Evolutionary conservation across 2,113 vertebrate species (phyloP).

Genomic region (Oryzias javanicus): DNA sequence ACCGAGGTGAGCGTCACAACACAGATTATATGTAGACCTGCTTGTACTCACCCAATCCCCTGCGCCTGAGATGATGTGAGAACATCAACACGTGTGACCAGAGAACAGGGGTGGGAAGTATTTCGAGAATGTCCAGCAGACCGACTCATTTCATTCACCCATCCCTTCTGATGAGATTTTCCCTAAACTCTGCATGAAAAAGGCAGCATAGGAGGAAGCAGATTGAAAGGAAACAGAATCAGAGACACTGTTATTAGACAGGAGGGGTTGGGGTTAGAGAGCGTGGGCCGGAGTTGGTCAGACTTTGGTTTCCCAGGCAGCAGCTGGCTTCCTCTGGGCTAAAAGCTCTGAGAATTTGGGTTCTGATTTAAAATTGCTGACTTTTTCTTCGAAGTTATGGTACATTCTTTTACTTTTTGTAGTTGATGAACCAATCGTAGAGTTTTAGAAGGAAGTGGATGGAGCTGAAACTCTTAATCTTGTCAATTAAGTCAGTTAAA

Average conservation of each 20-base stretch:
- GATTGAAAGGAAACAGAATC: slow-evolving; percentile 19
- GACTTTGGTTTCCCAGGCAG: slow-evolving; percentile 67
- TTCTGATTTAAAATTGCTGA: too few species aligned
- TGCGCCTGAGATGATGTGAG: slow-evolving; percentile 15
- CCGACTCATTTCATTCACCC: slow-evolving; percentile 25
- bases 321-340: slow-evolving; percentile 59
- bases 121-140: slow-evolving; percentile 49
- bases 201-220: slow-evolving; percentile 27
- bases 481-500: too few species aligned
- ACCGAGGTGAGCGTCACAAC: slow-evolving; percentile 79
- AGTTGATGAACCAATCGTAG: too few species aligned
- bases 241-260: slow-evolving; percentile 41
- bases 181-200: slow-evolving; percentile 29
- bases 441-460: too few species aligned
- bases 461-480: too few species aligned
- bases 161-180: slow-evolving; percentile 28
- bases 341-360: slow-evolving; percentile 37
- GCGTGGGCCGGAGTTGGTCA: slow-evolving; percentile 44
- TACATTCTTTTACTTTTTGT: too few species aligned
- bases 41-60: not conserved
- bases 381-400: too few species aligned
- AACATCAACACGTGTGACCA: slow-evolving; percentile 55
- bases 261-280: slow-evolving; percentile 51
- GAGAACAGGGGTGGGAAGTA: slow-evolving; percentile 52
- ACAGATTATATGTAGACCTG: slow-evolving; percentile 6